These are phyloP conservation scores for Drosophila pectinifera DNA, from an alignment of 1,140 invertebrate genomes.

Conservation along the genomic window DNA sequence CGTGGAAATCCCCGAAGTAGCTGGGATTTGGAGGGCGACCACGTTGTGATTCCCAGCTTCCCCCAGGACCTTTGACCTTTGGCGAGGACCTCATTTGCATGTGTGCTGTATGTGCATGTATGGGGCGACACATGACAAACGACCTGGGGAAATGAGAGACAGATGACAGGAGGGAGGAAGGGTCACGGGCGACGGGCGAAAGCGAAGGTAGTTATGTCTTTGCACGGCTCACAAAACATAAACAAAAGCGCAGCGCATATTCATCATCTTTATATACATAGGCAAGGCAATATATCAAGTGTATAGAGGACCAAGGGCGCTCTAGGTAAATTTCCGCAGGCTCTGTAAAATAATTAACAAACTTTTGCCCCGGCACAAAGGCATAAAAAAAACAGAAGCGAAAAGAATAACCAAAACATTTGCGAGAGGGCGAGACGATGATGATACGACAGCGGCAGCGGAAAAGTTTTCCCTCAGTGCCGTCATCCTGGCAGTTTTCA, in stretches of 20 bases:
- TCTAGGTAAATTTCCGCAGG: constrained; percentile 46
- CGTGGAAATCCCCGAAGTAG: neutral
- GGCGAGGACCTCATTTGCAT: constrained; percentile 37
- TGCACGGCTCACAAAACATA: constrained; percentile 35
- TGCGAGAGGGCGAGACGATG: constrained; percentile 1
- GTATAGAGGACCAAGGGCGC: constrained; percentile 33
- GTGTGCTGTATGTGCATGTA: constrained; percentile 1
- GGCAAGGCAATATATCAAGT: constrained; percentile 29
- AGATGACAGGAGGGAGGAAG: constrained; percentile 11
- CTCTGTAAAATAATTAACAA: constrained; percentile 63
- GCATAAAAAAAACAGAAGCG: constrained; percentile 5
- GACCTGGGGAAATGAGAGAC: constrained; percentile 28
- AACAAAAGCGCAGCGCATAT: constrained; percentile 46
- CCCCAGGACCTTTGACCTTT: constrained; percentile 37
- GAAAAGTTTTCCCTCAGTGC: constrained; percentile 22
- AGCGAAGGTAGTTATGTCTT: constrained; percentile 24
- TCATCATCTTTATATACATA: constrained; percentile 25
- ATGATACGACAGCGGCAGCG: neutral
- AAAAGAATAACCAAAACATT: constrained; percentile 27
- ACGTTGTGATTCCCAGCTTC: neutral
- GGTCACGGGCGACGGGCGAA: constrained; percentile 9
- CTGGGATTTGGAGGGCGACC: neutral
- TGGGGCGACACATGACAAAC: constrained; percentile 34
- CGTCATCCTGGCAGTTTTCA: constrained; percentile 10
- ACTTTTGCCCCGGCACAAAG: constrained; percentile 18